Percentiles rank a stretch among this genome's conserved stretches.
Evolutionary conservation across 2,113 vertebrate genomes (phyloP).

Genomic region (Notarius quadriscutis): DNA sequence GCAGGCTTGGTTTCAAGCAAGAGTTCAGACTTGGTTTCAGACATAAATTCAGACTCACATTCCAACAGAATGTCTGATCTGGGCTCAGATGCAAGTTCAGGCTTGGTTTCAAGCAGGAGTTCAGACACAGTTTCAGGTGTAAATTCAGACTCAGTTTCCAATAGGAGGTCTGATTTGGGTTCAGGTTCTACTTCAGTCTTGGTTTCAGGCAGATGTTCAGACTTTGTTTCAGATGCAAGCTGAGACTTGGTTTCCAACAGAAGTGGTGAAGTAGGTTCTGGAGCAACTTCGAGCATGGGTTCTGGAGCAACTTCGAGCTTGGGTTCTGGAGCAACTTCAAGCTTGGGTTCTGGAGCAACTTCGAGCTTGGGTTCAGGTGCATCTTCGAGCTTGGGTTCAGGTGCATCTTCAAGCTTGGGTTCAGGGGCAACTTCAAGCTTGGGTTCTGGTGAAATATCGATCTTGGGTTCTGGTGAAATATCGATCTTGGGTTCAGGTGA

Average conservation of each 20-base stretch:
- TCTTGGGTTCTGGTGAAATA: neutral
- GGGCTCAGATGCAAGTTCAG: slow-evolving; percentile 5
- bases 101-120: neutral
- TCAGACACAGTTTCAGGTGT: neutral
- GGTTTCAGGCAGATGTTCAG: neutral
- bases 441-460: neutral
- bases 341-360: neutral
- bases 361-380: neutral
- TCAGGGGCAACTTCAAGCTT: neutral
- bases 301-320: neutral
- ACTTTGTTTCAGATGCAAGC: neutral
- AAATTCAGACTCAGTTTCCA: slow-evolving; percentile 7
- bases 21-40: neutral
- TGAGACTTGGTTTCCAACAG: neutral
- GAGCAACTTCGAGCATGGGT: neutral
- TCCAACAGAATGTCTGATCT: neutral
- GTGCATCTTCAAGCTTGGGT: neutral
- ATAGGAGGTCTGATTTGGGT: neutral
- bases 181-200: slow-evolving; percentile 6
- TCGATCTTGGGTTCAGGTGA: neutral
- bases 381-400: neutral
- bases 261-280: neutral
- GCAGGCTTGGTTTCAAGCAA: neutral
- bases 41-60: neutral
- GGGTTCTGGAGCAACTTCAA: neutral